These are phyloP conservation scores for Selenia dentaria DNA, from an alignment of 2,888 invertebrate species.

Conservation along the genomic window DNA sequence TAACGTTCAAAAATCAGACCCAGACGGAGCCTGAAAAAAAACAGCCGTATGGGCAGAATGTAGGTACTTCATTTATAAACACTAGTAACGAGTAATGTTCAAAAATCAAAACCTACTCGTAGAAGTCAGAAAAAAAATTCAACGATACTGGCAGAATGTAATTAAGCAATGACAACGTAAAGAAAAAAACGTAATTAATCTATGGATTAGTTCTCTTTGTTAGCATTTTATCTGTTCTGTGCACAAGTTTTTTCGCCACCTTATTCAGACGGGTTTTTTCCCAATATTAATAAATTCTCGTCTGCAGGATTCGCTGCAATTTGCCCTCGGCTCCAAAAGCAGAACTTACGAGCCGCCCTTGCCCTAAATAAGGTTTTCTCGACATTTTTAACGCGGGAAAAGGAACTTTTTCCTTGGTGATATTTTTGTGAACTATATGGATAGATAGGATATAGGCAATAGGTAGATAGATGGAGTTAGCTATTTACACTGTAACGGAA, in stretches of 20 bases:
- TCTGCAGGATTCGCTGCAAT: conserved; percentile 78
- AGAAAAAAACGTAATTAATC: conserved; percentile 9
- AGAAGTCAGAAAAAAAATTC: too few species aligned
- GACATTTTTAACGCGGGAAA: conserved; percentile 26
- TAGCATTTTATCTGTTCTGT: conserved; percentile 36
- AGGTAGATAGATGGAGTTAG: too few species aligned
- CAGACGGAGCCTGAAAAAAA: too few species aligned
- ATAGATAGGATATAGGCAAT: not conserved
- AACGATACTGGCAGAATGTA: not conserved
- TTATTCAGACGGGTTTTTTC: conserved; percentile 66
- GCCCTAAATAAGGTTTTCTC: conserved; percentile 62
- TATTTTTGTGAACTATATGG: not conserved
- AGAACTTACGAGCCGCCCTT: conserved; percentile 75
- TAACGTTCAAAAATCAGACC: too few species aligned
- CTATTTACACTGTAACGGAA: too few species aligned
- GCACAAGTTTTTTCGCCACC: conserved; percentile 63
- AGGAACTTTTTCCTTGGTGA: conserved; percentile 3
- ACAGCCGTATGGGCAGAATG: too few species aligned
- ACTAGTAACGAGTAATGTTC: too few species aligned
- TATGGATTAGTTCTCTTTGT: conserved; percentile 6
- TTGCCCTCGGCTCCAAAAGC: conserved; percentile 70
- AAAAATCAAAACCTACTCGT: too few species aligned
- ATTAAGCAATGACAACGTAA: not conserved
- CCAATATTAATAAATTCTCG: conserved; percentile 84
- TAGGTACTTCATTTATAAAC: too few species aligned